Evolutionary conservation across 2,888 invertebrate genomes (phyloP).

Genomic region (Cephus sareptanus): DNA sequence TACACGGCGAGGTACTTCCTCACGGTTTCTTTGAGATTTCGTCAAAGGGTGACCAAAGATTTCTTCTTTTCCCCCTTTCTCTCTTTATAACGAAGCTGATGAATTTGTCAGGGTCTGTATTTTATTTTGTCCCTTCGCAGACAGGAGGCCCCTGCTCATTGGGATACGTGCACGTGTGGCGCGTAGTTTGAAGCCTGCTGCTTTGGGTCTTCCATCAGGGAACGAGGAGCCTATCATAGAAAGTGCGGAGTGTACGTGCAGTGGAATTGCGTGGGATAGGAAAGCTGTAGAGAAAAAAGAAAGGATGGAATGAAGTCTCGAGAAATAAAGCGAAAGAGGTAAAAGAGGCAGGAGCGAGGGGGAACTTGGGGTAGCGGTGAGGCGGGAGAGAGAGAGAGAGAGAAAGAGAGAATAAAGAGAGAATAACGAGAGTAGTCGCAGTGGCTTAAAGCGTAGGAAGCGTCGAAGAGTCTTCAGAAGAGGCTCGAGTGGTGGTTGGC

Average conservation of each 20-base stretch:
- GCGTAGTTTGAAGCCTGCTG: neutral
- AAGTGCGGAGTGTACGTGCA: neutral
- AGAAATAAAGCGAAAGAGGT: neutral
- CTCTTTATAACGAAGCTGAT: neutral
- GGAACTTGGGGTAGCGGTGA: neutral
- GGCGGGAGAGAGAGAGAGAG: neutral
- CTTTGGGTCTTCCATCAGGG: neutral
- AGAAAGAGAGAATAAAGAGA: neutral
- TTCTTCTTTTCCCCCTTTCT: neutral
- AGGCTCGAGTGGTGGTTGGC: neutral
- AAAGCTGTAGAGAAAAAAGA: neutral
- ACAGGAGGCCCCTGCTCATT: neutral
- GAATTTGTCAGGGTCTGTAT: neutral
- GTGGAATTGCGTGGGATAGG: neutral
- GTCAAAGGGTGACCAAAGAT: neutral
- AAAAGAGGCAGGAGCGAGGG: neutral
- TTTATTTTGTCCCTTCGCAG: neutral
- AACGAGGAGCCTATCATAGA: neutral
- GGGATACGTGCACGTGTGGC: neutral
- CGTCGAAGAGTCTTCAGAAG: slow-evolving; percentile 1
- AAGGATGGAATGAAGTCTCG: neutral
- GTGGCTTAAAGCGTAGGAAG: slow-evolving; percentile 1
- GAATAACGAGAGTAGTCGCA: neutral
- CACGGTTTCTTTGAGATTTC: neutral
- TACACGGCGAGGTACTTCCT: neutral